Evolutionary conservation across 2,888 invertebrate species (phyloP).

Genomic region (Neoascia interrupta): DNA sequence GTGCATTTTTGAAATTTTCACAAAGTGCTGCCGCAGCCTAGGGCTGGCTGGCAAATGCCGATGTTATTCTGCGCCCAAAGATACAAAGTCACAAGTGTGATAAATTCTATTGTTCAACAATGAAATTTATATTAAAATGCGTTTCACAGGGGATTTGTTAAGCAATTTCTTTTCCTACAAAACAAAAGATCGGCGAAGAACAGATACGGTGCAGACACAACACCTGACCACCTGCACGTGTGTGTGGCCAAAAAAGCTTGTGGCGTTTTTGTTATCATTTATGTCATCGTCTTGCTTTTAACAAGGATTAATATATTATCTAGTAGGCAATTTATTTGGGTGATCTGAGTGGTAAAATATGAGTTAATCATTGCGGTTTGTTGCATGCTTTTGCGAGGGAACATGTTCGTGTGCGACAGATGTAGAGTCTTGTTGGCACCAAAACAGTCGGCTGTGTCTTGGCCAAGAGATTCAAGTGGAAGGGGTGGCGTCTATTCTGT

Average conservation of each 20-base stretch:
- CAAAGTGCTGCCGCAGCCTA: no score
- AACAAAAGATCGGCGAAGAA: not conserved
- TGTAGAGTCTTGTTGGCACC: constrained; percentile 45
- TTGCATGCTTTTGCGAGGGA: constrained; percentile 14
- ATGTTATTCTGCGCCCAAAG: constrained; percentile 31
- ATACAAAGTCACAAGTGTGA: constrained; percentile 43
- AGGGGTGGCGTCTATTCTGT: constrained; percentile 18
- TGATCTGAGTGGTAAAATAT: constrained; percentile 63
- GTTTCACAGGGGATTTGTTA: constrained; percentile 62
- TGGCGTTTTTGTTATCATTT: constrained; percentile 53
- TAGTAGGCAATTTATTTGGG: constrained; percentile 64
- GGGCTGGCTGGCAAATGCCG: not conserved
- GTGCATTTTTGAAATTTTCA: constrained; percentile 43
- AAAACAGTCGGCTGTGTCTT: no score
- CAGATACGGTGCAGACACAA: not conserved
- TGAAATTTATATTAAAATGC: constrained; percentile 49
- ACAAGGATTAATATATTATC: constrained; percentile 68
- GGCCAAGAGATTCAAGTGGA: no score
- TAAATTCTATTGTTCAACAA: constrained; percentile 56
- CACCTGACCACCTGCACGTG: constrained; percentile 31
- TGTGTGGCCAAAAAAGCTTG: constrained; percentile 11
- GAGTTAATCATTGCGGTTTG: constrained; percentile 52
- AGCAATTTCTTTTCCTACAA: constrained; percentile 43
- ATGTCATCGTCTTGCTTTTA: constrained; percentile 59
- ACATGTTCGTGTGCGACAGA: constrained; percentile 51